phyloP scores from a whole-genome alignment of 2,113 vertebrate species.

The Rhadina sibilatrix region DNA sequence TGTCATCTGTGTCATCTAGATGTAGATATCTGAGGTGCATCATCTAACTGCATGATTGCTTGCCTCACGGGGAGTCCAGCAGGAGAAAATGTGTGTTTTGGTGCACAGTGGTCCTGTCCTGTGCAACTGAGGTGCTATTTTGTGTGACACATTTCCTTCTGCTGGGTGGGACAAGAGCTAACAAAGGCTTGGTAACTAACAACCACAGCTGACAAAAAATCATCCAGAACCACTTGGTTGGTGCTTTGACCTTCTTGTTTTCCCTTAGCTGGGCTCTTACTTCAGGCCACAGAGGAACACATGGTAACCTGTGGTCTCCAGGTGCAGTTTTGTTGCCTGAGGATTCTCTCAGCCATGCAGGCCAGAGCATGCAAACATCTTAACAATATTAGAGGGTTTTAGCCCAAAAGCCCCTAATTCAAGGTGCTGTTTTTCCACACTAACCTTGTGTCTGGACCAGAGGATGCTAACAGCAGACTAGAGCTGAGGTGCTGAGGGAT shows the following conservation, averaged over 20 bases:
- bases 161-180: not conserved
- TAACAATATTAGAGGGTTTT: not conserved
- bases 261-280: not conserved
- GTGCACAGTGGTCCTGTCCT: not conserved
- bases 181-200: not conserved
- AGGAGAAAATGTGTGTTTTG: not conserved
- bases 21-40: accelerated
- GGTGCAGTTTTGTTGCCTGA: not conserved
- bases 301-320: not conserved
- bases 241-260: not conserved
- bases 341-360: not conserved
- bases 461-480: not conserved
- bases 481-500: not conserved
- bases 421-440: not conserved
- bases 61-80: not conserved
- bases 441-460: not conserved
- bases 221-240: not conserved
- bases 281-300: not conserved
- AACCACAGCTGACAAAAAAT: not conserved
- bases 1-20: not conserved
- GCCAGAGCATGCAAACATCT: not conserved
- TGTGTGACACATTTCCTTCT: not conserved
- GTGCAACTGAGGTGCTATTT: not conserved
- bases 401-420: not conserved
- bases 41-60: not conserved